Evolutionary conservation across 2,888 invertebrate genomes (phyloP).

Genomic region (Cantharis rustica): DNA sequence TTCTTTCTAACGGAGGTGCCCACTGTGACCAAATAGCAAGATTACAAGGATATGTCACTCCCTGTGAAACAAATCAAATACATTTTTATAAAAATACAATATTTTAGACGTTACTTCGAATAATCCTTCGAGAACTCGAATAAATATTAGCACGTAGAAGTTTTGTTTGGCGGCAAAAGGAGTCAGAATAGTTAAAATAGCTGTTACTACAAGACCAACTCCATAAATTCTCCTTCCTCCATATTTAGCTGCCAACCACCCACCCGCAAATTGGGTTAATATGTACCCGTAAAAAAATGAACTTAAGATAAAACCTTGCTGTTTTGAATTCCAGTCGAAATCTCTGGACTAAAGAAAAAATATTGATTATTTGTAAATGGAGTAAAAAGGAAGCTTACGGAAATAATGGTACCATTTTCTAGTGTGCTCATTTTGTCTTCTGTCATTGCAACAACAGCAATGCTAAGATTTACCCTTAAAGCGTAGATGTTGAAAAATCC

Average conservation of each 20-base stretch:
- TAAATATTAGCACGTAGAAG: slow-evolving; percentile 69
- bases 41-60: slow-evolving; percentile 78
- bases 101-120: slow-evolving; percentile 13
- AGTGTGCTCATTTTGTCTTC: slow-evolving; percentile 66
- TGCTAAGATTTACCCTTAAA: slow-evolving; percentile 84
- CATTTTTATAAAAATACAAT: not conserved
- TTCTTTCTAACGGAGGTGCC: slow-evolving; percentile 80
- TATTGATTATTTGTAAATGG: not conserved
- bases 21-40: slow-evolving; percentile 85
- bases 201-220: slow-evolving; percentile 78
- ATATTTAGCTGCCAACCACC: slow-evolving; percentile 80
- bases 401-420: slow-evolving; percentile 66
- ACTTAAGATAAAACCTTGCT: slow-evolving; percentile 79
- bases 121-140: slow-evolving; percentile 57
- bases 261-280: slow-evolving; percentile 81
- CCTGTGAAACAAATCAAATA: slow-evolving; percentile 55
- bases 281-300: slow-evolving; percentile 92
- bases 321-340: slow-evolving; percentile 79
- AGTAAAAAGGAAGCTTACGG: slow-evolving; percentile 57
- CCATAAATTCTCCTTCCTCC: slow-evolving; percentile 87
- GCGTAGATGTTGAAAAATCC: slow-evolving; percentile 87
- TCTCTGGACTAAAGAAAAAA: slow-evolving; percentile 63
- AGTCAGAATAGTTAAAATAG: slow-evolving; percentile 78
- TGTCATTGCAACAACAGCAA: slow-evolving; percentile 95
- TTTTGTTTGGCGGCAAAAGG: slow-evolving; percentile 78